Conservation (phyloP, 2,888 invertebrate species). For the Auanema sp. region DNA sequence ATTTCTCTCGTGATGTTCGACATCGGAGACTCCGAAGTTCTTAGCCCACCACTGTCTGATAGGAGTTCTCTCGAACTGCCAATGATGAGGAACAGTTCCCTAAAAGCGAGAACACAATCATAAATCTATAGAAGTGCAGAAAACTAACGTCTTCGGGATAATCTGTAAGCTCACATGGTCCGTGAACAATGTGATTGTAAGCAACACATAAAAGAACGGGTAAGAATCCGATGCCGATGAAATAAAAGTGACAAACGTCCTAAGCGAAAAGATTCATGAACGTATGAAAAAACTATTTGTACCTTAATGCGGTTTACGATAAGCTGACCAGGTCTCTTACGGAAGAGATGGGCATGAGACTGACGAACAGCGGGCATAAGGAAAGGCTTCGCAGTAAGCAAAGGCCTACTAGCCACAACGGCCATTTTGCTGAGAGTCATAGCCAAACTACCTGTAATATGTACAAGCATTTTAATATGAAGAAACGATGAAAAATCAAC, state of each 20-base stretch:
- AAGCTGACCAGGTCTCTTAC: conserved; percentile 57
- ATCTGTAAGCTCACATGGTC: conserved; percentile 54
- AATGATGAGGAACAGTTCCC: conserved; percentile 56
- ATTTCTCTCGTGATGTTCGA: conserved; percentile 52
- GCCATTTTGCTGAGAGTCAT: conserved; percentile 46
- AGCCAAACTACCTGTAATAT: not conserved
- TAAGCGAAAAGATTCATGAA: conserved; percentile 15
- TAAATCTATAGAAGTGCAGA: not conserved
- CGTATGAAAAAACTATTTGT: not conserved
- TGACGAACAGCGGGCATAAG: conserved; percentile 36
- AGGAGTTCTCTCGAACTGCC: conserved; percentile 62
- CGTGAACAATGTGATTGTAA: conserved; percentile 52
- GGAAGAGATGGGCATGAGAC: conserved; percentile 56
- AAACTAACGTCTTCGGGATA: conserved; percentile 48
- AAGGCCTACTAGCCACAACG: conserved; percentile 24
- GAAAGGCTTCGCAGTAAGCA: conserved; percentile 26
- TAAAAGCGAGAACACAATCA: conserved; percentile 13
- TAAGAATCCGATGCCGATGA: conserved; percentile 56
- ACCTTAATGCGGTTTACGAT: conserved; percentile 59
- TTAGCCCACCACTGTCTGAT: conserved; percentile 56
- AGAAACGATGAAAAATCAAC: not conserved
- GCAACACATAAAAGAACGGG: conserved; percentile 46
- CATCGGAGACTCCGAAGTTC: conserved; percentile 46
- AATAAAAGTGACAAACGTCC: conserved; percentile 58
- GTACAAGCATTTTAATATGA: not conserved